Evolutionary conservation across 2,113 vertebrate species (phyloP), one percentile per base, ranked within the genome.

Genomic region (Orthonyx spaldingii): DNA sequence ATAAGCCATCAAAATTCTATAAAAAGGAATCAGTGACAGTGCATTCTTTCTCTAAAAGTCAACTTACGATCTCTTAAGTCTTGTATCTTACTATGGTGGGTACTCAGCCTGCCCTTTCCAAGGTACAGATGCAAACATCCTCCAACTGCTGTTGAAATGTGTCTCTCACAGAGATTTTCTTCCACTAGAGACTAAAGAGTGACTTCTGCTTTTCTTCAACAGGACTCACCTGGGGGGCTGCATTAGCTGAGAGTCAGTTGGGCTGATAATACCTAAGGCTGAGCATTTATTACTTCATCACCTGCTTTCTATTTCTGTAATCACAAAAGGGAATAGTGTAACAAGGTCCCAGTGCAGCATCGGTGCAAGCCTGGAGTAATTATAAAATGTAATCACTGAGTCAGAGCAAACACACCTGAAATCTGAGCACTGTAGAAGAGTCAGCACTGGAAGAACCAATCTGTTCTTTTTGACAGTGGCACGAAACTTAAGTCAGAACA

Each of bases 281-380:
- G 53, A 94, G 21, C 79, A 77, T 90, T 92, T 93, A 61, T 93
- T 88, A 92, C 56, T 84, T 84, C 80, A 90, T 55, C 71, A 59
- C 68, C 35, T 66, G 59, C 81, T 74, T 83, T 69, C 91, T 70
- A 28, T 75, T 93, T 70, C 81, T 82, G 33, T 72, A 53, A 55
- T 22, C 46, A 79, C 63, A 39, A 65, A 93, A 79, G 41, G 55
- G 57, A 94, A 59, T 20, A 59, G 72, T 5, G 4, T 49, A 72
- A 72, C 50, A 86, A 65, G 9, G 79, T 63, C 78, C 63, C 84
- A 61, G 69, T 15, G 16, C 44, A 72, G 78, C 21, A 2, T 0
- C 13, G 46, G 44, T 82, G 75, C 46, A 66, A 77, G 81, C 19
- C 44, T 72, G 57, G 55, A 66, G 50, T 57, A 89, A 76, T 91